phyloP scores from a whole-genome alignment of 37 sponge, comb jelly and placozoan species.

The Eunapius fragilis region DNA sequence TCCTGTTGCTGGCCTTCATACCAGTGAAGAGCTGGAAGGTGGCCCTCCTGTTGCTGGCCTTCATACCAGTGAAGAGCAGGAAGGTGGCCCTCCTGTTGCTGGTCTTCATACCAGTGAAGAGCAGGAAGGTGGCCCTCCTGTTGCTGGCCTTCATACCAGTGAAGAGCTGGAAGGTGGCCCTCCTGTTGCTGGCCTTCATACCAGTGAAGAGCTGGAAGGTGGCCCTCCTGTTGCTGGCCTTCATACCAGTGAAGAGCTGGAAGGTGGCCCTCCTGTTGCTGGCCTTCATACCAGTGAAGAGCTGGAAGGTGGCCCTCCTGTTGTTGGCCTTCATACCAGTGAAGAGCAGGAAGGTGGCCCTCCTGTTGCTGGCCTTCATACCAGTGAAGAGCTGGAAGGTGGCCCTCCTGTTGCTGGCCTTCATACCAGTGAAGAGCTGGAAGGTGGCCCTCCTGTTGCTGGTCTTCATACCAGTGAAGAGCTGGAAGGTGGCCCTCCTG shows the following conservation, averaged over 20 bases:
- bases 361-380: constrained; percentile 60
- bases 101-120: constrained; percentile 48
- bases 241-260: constrained; percentile 55
- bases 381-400: constrained; percentile 58
- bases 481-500: constrained; percentile 62
- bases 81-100: constrained; percentile 68
- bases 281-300: constrained; percentile 46
- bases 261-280: constrained; percentile 68
- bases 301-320: constrained; percentile 62
- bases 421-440: constrained; percentile 55
- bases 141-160: constrained; percentile 57
- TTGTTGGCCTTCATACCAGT: constrained; percentile 55
- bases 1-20: constrained; percentile 60
- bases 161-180: constrained; percentile 56
- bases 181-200: constrained; percentile 60
- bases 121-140: constrained; percentile 61
- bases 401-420: constrained; percentile 59
- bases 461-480: constrained; percentile 48
- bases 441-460: constrained; percentile 68
- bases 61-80: constrained; percentile 54
- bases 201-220: constrained; percentile 58
- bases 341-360: constrained; percentile 55
- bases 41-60: constrained; percentile 59
- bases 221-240: constrained; percentile 59
- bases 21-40: constrained; percentile 58